Evolutionary conservation across 2,113 vertebrate genomes (phyloP), one percentile per base, ranked within the genome.

Genomic region (Pseudorectes ferrugineus): DNA sequence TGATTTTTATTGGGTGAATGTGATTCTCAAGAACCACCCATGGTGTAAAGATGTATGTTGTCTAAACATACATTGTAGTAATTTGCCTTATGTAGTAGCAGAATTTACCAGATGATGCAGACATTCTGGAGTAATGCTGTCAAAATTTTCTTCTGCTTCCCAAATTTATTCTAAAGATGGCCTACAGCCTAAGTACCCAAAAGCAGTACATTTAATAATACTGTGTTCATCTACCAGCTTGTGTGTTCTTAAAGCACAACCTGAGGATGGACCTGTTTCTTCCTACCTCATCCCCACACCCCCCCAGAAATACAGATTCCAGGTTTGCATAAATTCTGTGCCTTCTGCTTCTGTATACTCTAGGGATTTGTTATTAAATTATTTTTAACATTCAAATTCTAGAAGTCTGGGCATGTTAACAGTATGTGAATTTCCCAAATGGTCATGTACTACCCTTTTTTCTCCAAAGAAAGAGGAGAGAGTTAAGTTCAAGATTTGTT

Each of bases 401-500:
- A 33, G n/a, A 58, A 48, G n/a, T 72, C 38, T 35, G 26, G n/a
- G 28, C 42, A 29, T 28, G 35, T 66, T 89, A 72, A 58, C 42
- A 78, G 23, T n/a, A 12, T 51, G 14, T 86, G 35, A 45, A 67
- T 88, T 93, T 86, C 57, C 65, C 68, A 57, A 31, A 45, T 62
- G 91, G 90, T 72, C 79, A 59, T 70, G 52, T 86, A 49, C 49
- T 81, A 83, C 74, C 26, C 54, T 42, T 54, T 75, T 68, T 71
- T 72, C 71, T 96, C 63, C 78, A 79, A 52, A 80, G 66, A 88
- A 93, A 23, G 24, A 89, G 33, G 45, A 94, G 96, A 74, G 96
- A 72, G 89, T 96, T 96, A 96, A 96, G 52, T 88, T 88, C 76
- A 94, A 70, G 97, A 97, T 94, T 92, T 95, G 73, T 73, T 96